Percentiles rank a stretch among this genome's conserved stretches.
Evolutionary conservation across 2,888 invertebrate species (phyloP).

Genomic region (Didymodactylos carnosus): DNA sequence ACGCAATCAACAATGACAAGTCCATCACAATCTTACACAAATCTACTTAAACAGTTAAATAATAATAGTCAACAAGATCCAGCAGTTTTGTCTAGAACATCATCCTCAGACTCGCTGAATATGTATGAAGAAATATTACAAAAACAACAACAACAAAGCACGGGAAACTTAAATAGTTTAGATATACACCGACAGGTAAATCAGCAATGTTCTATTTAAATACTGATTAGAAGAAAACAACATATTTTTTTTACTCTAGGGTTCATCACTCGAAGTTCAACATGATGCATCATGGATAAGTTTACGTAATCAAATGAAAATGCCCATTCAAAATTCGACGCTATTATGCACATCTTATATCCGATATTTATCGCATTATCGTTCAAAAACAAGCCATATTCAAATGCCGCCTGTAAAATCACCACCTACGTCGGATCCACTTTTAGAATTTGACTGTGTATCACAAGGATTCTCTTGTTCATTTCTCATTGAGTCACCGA

Average conservation of each 20-base stretch:
- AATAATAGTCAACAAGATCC: not conserved
- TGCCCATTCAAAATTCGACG: not conserved
- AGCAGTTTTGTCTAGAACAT: not conserved
- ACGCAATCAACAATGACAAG: too few relatives aligned
- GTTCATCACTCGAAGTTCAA: too few relatives aligned
- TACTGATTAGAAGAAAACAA: too few relatives aligned
- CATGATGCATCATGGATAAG: not conserved
- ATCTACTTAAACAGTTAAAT: too few relatives aligned
- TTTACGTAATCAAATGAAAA: not conserved
- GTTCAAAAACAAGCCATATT: not conserved
- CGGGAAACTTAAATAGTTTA: too few relatives aligned
- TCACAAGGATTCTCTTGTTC: not conserved
- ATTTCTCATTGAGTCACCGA: not conserved
- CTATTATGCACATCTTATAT: not conserved
- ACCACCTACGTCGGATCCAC: not conserved
- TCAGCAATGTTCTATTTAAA: too few relatives aligned
- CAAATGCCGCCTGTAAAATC: not conserved
- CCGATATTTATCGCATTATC: not conserved
- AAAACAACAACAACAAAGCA: not conserved
- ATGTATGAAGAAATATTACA: not conserved
- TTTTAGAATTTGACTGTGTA: not conserved
- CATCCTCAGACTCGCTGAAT: not conserved
- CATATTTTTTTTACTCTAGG: not conserved
- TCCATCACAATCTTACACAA: too few relatives aligned
- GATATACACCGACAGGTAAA: too few relatives aligned